phyloP scores from a whole-genome alignment of 2,797 vertebrate genomes.

The Apogon talboti region DNA sequence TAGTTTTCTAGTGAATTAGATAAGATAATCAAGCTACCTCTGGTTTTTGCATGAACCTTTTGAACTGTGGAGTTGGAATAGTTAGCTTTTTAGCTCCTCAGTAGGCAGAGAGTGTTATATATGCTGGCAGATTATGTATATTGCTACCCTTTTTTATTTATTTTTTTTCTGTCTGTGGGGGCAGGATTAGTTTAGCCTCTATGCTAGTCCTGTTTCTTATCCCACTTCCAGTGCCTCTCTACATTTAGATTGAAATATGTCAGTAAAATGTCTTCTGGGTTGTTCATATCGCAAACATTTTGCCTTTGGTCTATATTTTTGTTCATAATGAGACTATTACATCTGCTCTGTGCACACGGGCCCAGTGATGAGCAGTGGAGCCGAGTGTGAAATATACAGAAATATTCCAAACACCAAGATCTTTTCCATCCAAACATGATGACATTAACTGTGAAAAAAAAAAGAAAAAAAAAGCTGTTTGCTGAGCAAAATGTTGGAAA shows the following conservation, averaged over 20 bases:
- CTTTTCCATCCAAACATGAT: slow-evolving; percentile 3
- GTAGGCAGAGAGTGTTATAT: slow-evolving; percentile 2
- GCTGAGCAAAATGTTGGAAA: slow-evolving; percentile 2
- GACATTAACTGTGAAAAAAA: slow-evolving; percentile 2
- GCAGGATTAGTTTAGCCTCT: slow-evolving; percentile 20
- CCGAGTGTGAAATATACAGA: background rate
- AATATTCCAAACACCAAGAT: background rate
- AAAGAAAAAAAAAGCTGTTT: slow-evolving; percentile 13
- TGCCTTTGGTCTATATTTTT: background rate
- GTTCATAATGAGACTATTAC: background rate
- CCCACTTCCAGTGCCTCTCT: slow-evolving; percentile 5
- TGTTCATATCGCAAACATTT: background rate
- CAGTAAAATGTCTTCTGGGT: background rate
- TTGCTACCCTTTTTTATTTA: slow-evolving; percentile 8
- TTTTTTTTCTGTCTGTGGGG: slow-evolving; percentile 17
- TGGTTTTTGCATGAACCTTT: background rate
- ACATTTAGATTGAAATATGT: background rate
- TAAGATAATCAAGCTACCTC: slow-evolving; percentile 7
- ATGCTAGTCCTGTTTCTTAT: slow-evolving; percentile 1
- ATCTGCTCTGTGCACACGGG: background rate
- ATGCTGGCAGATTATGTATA: slow-evolving; percentile 2
- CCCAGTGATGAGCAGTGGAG: background rate
- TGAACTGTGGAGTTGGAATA: slow-evolving; percentile 3
- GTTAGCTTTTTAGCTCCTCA: slow-evolving; percentile 18
- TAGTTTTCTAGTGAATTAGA: slow-evolving; percentile 16